Evolutionary conservation across 2,797 vertebrate species (phyloP).

Genomic region (Tamandua tetradactyla): DNA sequence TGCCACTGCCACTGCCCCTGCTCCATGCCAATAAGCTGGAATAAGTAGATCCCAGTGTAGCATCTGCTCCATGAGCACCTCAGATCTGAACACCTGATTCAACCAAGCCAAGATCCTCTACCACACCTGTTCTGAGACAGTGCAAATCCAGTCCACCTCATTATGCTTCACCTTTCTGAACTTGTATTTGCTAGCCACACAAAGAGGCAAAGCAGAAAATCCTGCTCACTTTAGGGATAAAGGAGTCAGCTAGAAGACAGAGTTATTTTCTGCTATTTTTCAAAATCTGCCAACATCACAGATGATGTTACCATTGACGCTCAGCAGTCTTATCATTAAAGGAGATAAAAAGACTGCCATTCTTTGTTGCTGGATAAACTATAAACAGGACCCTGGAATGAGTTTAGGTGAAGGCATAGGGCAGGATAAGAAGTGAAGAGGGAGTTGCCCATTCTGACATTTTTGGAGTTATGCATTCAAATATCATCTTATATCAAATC

Average conservation of each 20-base stretch:
- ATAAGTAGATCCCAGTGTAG: background rate
- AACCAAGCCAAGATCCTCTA: background rate
- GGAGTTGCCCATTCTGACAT: constrained; percentile 46
- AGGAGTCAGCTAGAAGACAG: constrained; percentile 15
- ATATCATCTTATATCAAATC: constrained; percentile 64
- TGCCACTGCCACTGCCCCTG: too few relatives aligned
- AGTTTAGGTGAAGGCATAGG: background rate
- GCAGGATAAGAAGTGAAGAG: background rate
- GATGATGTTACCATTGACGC: constrained; percentile 22
- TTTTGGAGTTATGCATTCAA: constrained; percentile 49
- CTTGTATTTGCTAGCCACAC: background rate
- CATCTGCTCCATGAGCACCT: background rate
- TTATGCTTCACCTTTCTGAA: background rate
- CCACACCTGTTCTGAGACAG: background rate
- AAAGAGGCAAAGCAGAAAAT: constrained; percentile 44
- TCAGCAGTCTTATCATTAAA: constrained; percentile 17
- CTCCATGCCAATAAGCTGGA: background rate
- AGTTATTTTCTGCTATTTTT: constrained; percentile 66
- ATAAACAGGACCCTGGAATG: background rate
- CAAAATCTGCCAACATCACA: constrained; percentile 50
- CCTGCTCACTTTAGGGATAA: background rate
- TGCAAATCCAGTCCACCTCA: background rate
- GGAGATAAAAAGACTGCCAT: constrained; percentile 39
- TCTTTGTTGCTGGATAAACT: background rate
- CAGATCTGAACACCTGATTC: background rate